These are phyloP conservation scores for Zaprionus ghesquierei DNA, from an alignment of 1,140 invertebrate species.

Conservation along the genomic window DNA sequence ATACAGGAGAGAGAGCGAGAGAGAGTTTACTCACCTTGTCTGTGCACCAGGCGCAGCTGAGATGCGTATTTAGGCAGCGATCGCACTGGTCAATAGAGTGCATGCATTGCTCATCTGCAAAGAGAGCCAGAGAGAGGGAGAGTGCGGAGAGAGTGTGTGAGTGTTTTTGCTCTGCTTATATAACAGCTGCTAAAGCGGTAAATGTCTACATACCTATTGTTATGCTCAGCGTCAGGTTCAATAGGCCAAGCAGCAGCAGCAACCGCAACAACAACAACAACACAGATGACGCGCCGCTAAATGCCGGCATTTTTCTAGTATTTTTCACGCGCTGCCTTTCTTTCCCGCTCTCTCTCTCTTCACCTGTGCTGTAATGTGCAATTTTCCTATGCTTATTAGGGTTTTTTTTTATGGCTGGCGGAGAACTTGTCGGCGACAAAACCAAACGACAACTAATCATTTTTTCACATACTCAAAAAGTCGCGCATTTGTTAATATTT, in stretches of 20 bases:
- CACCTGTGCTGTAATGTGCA: constrained; percentile 4
- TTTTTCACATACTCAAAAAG: constrained; percentile 28
- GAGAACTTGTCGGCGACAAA: constrained; percentile 47
- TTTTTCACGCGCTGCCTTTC: background rate
- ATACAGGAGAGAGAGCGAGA: background rate
- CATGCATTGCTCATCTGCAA: constrained; percentile 63
- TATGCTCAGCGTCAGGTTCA: constrained; percentile 6
- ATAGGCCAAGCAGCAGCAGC: constrained; percentile 9
- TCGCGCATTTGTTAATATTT: constrained; percentile 33
- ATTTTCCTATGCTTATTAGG: constrained; percentile 13
- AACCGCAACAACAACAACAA: background rate
- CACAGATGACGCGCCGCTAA: background rate
- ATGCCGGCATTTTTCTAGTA: constrained; percentile 34
- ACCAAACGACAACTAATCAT: constrained; percentile 60
- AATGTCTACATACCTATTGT: constrained; percentile 39
- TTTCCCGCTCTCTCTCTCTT: background rate
- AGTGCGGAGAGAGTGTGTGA: background rate
- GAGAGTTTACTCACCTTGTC: constrained; percentile 71
- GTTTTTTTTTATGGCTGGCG: background rate
- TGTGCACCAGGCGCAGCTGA: constrained; percentile 82
- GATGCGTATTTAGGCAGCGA: constrained; percentile 67
- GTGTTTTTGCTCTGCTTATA: constrained; percentile 10
- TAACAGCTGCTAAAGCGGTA: constrained; percentile 17
- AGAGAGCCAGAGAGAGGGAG: background rate
- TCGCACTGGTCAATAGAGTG: constrained; percentile 73